These are phyloP conservation scores for Ischnura elegans DNA, from an alignment of 2,888 invertebrate genomes.

Conservation along the genomic window DNA sequence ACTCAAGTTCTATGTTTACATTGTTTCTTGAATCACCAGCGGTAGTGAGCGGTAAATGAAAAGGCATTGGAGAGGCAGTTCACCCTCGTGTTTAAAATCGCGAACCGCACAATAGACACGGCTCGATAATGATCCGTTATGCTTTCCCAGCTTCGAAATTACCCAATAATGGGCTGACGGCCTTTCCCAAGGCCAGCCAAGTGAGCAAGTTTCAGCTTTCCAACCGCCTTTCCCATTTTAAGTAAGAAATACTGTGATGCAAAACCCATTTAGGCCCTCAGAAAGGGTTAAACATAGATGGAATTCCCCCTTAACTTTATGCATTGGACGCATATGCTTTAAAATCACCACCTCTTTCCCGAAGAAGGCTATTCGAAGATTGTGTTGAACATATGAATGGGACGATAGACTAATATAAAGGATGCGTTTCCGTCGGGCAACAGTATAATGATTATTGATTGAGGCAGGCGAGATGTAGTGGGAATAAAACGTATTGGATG, in stretches of 20 bases:
- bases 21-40: too few species aligned
- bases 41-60: too few species aligned
- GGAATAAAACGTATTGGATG: too few species aligned
- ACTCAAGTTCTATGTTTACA: too few species aligned
- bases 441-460: too few species aligned
- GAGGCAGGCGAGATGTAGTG: too few species aligned
- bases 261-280: not conserved
- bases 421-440: too few species aligned
- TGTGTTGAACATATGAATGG: too few species aligned
- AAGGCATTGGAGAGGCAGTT: too few species aligned
- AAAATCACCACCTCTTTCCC: too few species aligned
- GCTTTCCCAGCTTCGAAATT: not conserved
- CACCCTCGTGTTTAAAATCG: not conserved
- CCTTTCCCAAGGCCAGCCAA: not conserved
- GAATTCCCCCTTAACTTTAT: not conserved
- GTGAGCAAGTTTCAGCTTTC: not conserved
- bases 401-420: too few species aligned
- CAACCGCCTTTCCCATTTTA: not conserved
- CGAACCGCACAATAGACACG: not conserved
- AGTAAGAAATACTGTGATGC: not conserved
- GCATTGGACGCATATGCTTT: not conserved
- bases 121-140: not conserved
- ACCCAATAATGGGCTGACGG: not conserved
- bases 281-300: not conserved
- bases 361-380: too few species aligned